Conservation (phyloP, 1,140 invertebrate genomes). For the Drosophila jambulina region DNA sequence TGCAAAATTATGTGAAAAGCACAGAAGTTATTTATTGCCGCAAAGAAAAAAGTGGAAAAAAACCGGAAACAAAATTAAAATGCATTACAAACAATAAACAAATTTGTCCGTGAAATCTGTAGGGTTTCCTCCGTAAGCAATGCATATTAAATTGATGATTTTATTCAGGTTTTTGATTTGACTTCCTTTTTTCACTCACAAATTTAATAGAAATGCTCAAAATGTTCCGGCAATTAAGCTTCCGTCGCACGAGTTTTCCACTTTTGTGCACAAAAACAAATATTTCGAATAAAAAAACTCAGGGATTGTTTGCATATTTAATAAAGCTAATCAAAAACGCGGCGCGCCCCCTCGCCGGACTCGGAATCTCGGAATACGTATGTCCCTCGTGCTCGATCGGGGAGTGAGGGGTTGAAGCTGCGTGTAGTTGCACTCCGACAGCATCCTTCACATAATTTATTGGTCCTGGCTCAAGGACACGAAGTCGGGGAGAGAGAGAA, state of each 20-base stretch:
- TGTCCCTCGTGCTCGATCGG: constrained; percentile 29
- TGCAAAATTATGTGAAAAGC: constrained; percentile 16
- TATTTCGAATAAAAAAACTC: constrained; percentile 10
- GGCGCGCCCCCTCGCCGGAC: constrained; percentile 39
- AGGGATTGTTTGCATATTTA: constrained; percentile 76
- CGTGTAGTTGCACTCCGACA: constrained; percentile 48
- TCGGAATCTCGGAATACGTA: constrained; percentile 1
- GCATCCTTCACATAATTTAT: constrained; percentile 77
- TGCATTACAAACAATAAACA: constrained; percentile 45
- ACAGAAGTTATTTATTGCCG: constrained; percentile 38
- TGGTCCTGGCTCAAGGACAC: constrained; percentile 67
- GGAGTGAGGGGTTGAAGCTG: constrained; percentile 61
- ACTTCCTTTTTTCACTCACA: constrained; percentile 2
- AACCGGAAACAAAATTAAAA: constrained; percentile 31
- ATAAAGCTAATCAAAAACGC: constrained; percentile 82
- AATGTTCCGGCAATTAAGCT: constrained; percentile 66
- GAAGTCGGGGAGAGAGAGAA: constrained; percentile 33
- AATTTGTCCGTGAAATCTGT: constrained; percentile 39
- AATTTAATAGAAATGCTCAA: constrained; percentile 71
- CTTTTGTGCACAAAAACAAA: constrained; percentile 79
- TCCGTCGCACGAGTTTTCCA: constrained; percentile 53
- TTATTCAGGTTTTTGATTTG: constrained; percentile 19
- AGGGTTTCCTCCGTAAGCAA: constrained; percentile 31
- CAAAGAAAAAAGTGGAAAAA: neutral
- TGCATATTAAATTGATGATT: constrained; percentile 51